Evolutionary conservation across 2,888 invertebrate genomes (phyloP), one percentile per base, ranked within the genome.

Genomic region (Melipona bicolor): DNA sequence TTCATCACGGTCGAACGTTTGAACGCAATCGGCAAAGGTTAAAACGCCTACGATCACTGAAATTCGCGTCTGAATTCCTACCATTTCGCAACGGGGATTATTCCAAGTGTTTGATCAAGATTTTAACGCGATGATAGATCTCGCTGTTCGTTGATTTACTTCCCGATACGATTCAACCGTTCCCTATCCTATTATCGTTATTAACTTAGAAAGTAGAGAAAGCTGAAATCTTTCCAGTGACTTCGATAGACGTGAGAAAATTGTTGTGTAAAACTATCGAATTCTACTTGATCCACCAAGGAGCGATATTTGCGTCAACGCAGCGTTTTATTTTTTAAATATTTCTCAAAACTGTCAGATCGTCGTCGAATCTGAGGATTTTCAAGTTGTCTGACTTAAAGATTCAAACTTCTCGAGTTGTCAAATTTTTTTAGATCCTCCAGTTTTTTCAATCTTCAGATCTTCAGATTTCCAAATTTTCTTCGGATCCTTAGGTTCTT

Each of bases 1-100:
- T 54, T 77, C 69, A 27, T 32, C 50, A 24, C 4, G 15, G n/a
- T 6, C 21, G 5, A 24, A 19, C 17, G 19, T 61, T 62, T 0
- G 19, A 77, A 65, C 27, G 49, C 43, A 21, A 65, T 54, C 24
- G 4, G 43, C 36, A 64, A 74, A 74, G 43, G 54, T 74, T 56
- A 74, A 74, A 65, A 54, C 13, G 61, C 15, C 43, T 73, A 15
- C 36, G 21, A 74, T 27, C 65, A 13, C 54, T 65, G 54, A 13
- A 11, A 56, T 49, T 74, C 24, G 52, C 3, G 32, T 24, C 17
- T n/a, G 24, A 27, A 13, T 32, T 64, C n/a, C 11, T 52, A 5
- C 5, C 9, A 36, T 24, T 65, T 52, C 19, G 24, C 64, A 36
- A 65, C 3, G 9, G 24, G 5, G 50, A n/a, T 27, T 24, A 11